Conservation (phyloP, 1,140 invertebrate genomes). For the Steinernema feltiae region DNA sequence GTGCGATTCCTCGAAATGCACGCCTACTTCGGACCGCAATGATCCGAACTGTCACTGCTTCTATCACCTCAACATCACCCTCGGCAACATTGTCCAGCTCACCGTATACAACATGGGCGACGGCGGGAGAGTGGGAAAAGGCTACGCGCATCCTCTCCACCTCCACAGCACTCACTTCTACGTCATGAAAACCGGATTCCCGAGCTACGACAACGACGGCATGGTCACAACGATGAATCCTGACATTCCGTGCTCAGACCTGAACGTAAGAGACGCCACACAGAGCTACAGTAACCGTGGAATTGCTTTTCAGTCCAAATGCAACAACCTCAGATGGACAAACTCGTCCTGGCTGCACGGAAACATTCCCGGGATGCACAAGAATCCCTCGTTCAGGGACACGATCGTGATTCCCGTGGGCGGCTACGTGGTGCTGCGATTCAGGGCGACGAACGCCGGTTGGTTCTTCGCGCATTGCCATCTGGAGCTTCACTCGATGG, state of each 20-base stretch:
- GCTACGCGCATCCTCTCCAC: conserved; percentile 53
- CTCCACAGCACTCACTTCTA: conserved; percentile 53
- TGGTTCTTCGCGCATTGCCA: not conserved
- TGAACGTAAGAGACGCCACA: not conserved
- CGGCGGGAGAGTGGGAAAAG: conserved; percentile 36
- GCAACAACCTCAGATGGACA: not conserved
- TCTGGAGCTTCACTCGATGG: not conserved
- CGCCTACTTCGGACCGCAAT: not conserved
- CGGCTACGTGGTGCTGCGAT: not conserved
- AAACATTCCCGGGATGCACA: not conserved
- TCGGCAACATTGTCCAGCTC: conserved; percentile 48
- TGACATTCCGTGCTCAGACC: not conserved
- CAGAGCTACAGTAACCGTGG: not conserved
- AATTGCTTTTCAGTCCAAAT: not conserved
- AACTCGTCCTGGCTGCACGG: not conserved
- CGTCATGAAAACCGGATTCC: conserved; percentile 50
- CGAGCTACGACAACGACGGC: conserved; percentile 27
- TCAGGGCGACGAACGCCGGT: not conserved
- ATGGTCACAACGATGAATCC: not conserved
- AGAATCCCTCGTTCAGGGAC: not conserved
- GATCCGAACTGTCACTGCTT: conserved; percentile 48
- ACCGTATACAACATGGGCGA: conserved; percentile 57
- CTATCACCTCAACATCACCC: conserved; percentile 46
- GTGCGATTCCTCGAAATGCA: not conserved
- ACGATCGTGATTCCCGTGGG: not conserved